Base-by-base conservation (phyloP, 2,113 vertebrate species). In the Syrmaticus mikado region DNA sequence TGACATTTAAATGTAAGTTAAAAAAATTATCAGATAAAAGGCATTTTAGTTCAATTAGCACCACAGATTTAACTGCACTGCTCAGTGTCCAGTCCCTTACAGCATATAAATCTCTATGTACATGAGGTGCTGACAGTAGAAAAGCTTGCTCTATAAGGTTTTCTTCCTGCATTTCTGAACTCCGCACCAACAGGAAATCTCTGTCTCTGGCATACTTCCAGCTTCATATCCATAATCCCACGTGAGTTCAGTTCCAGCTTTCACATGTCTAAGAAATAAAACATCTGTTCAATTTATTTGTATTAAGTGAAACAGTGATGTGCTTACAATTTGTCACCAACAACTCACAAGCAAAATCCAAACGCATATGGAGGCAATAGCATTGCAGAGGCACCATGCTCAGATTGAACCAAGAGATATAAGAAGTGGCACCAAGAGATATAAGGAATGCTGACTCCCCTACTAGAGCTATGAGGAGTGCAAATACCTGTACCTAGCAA, bases 171-270 rank as follows among this genome's bases (percentile, higher is more conserved):
- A 99, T 41, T 91, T 96, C 53, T 96, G 94, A 83, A 96, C 93
- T 28, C 98, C 97, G 67, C 99, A 99, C 4, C 98, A 96, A 93
- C 99, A 99, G 36, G 97, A 79, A 89, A 98, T 98, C 94, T 98
- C 98, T 40, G 96, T 97, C 48, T 97, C 97, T 45, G 98, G 97
- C 46, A 96, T 32, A 73, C 96, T 97, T 57, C 96, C 97, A 45
- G 94, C 82, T 92, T 97, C 85, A 50, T 98, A 97, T 46, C 96
- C 98, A 93, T 98, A 99, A 92, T 99, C 97, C 99, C 99, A 99
- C 0, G 98, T 99, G 87, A 99, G 98, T 96, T 99, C 99, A 0
- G 98, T 97, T 91, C 99, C 99, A 46, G 98, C 98, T 97, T 97
- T 98, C 93, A 99, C 96, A 16, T 96, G 94, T 76, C 99, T 99